Conservation (phyloP, 2,113 vertebrate species). For the Sebastes fasciatus region DNA sequence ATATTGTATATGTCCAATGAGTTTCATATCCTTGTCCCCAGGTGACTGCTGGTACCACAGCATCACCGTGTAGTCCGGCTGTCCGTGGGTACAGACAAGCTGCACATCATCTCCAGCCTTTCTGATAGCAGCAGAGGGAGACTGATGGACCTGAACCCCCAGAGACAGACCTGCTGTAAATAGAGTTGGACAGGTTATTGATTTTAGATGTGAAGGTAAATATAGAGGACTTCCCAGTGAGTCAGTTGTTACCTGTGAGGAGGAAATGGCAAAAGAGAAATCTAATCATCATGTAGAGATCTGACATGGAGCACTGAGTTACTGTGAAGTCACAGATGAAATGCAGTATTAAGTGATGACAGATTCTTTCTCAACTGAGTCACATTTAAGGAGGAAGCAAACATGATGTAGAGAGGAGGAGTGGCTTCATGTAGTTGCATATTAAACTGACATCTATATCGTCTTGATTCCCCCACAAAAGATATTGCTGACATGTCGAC, state of each 20-base stretch:
- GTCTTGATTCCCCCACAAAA: not conserved
- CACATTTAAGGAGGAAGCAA: not conserved
- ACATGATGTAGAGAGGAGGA: not conserved
- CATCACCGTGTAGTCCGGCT: slow-evolving; percentile 39
- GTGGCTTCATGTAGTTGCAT: not conserved
- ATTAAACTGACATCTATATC: not conserved
- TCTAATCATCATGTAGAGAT: not conserved
- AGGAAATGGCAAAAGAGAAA: not conserved
- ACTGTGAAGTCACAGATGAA: not conserved
- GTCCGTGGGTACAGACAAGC: slow-evolving; percentile 58
- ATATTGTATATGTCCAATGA: slow-evolving; percentile 22
- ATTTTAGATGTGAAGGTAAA: not conserved
- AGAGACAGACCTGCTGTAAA: slow-evolving; percentile 33
- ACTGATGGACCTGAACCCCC: slow-evolving; percentile 51
- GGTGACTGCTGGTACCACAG: slow-evolving; percentile 66
- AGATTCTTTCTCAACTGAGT: not conserved
- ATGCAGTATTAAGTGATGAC: not conserved
- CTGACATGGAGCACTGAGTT: not conserved
- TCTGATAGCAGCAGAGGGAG: slow-evolving; percentile 22
- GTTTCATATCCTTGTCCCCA: not conserved
- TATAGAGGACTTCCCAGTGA: not conserved
- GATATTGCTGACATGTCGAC: too few relatives aligned
- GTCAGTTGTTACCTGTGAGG: slow-evolving; percentile 21
- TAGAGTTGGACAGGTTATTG: not conserved
- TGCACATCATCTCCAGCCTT: not conserved